Percentiles rank a stretch among this genome's conserved stretches.
Conservation (phyloP, 2,888 invertebrate genomes). For the Leptinotarsa haldemani region DNA sequence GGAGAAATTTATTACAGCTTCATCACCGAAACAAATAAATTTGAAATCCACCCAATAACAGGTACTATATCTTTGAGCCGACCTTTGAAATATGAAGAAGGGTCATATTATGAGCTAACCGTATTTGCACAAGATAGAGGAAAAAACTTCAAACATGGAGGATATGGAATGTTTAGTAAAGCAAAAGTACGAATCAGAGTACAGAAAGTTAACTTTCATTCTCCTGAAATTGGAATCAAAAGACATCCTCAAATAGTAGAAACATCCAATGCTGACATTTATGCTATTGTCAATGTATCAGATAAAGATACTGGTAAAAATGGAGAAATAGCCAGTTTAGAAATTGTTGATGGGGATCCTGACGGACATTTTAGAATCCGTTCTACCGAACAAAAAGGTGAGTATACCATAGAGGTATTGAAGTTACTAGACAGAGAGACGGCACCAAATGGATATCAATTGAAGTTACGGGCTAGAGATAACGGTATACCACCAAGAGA, state of each 20-base stretch:
- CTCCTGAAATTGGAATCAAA: slow-evolving; percentile 85
- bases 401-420: slow-evolving; percentile 84
- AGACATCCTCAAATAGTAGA: slow-evolving; percentile 85
- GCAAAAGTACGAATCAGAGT: slow-evolving; percentile 83
- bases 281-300: slow-evolving; percentile 87
- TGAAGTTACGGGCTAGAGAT: slow-evolving; percentile 88
- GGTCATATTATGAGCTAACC: slow-evolving; percentile 77
- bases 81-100: slow-evolving; percentile 78
- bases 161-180: slow-evolving; percentile 72
- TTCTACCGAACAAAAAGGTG: slow-evolving; percentile 73
- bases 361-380: slow-evolving; percentile 88
- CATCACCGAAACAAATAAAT: slow-evolving; percentile 82
- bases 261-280: slow-evolving; percentile 84
- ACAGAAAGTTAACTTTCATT: slow-evolving; percentile 84
- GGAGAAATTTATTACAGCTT: slow-evolving; percentile 98
- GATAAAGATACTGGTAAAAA: slow-evolving; percentile 88
- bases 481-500: slow-evolving; percentile 82
- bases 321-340: slow-evolving; percentile 83
- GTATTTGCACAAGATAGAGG: slow-evolving; percentile 91
- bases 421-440: slow-evolving; percentile 82
- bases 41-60: slow-evolving; percentile 90
- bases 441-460: slow-evolving; percentile 84
- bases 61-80: slow-evolving; percentile 88
- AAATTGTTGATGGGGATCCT: slow-evolving; percentile 90
- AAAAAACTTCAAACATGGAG: slow-evolving; percentile 69